Base-by-base conservation (phyloP, 2,888 invertebrate genomes). In the Nineta flava region DNA sequence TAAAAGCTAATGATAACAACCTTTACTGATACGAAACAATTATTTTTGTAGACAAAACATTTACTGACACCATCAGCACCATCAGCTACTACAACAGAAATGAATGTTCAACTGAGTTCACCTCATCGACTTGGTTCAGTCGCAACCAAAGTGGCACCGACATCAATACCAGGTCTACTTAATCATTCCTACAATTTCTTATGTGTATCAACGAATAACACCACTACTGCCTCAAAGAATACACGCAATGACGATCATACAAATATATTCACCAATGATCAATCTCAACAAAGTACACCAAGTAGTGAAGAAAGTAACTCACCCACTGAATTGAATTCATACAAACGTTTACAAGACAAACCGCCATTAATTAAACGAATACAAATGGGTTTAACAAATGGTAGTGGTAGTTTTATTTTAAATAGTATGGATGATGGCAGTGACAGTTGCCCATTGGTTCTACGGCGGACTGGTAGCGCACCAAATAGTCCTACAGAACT, bases 281-380 rank as follows among this genome's bases (percentile, higher is more conserved):
- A 65, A 55, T 72, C 72, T 6, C 71, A 71, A 54, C 72, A 72
- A 59, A 73, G 72, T 56, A 72, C 73, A 43, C 79, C 79, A 32
- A 83, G 83, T 66, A 87, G 87, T 57, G 87, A 88, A 65, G 88
- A 88, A 70, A 86, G 87, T 62, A 85, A 84, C 68, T 88, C 88
- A 9, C 88, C 88, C 45, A 86, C 87, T 47, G 88, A 88, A 71
- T 75, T 87, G 66, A 86, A 85, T 70, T 84, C 87, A 62, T 88
- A 86, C 69, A 81, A 87, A 64, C 74, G 86, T 60, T 76, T 88
- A 62, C 75, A 77, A 53, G 86, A 88, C 64, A 83, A 87, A 64
- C 86, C 87, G 52, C 87, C 87, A 48, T 73, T 88, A 60, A 75
- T 77, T 60, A 84, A 83, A 66, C 72, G 86, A 48, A 74, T 88